Conservation (phyloP, 2,888 invertebrate species). For the Apoderus coryli region DNA sequence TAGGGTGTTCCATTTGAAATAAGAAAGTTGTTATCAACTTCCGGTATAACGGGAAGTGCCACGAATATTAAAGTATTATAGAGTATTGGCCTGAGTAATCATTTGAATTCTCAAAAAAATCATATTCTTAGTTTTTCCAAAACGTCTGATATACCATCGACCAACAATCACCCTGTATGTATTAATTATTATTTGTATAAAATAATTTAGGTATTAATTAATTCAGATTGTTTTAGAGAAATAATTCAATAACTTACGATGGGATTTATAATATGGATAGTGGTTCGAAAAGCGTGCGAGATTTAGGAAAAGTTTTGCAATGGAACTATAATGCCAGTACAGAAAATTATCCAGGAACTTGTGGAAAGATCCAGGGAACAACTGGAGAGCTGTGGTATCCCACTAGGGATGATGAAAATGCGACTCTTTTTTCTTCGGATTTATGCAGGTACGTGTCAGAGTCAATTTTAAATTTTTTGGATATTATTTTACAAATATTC, state of each 20-base stretch:
- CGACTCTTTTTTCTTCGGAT: conserved; percentile 60
- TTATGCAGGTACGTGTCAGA: conserved; percentile 49
- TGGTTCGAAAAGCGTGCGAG: conserved; percentile 49
- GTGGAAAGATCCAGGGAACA: conserved; percentile 56
- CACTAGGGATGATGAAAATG: conserved; percentile 37
- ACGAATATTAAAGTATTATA: no score
- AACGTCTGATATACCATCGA: no score
- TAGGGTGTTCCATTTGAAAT: no score
- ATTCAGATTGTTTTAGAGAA: conserved; percentile 65
- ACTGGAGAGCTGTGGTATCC: conserved; percentile 75
- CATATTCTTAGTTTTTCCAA: no score
- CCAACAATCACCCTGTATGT: conserved; percentile 7
- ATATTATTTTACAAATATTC: conserved; percentile 1
- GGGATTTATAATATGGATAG: conserved; percentile 66
- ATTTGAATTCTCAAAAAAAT: no score
- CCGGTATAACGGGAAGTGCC: no score
- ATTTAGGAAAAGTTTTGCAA: conserved; percentile 48
- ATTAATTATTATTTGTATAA: no score
- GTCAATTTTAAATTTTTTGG: neutral
- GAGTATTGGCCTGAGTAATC: no score
- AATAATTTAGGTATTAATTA: no score
- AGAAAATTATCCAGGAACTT: conserved; percentile 37
- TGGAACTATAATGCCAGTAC: conserved; percentile 54
- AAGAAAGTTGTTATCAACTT: no score
- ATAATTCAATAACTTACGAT: conserved; percentile 55